Evolutionary conservation across 2,113 vertebrate genomes (phyloP).

Genomic region (Dicaeum eximium): DNA sequence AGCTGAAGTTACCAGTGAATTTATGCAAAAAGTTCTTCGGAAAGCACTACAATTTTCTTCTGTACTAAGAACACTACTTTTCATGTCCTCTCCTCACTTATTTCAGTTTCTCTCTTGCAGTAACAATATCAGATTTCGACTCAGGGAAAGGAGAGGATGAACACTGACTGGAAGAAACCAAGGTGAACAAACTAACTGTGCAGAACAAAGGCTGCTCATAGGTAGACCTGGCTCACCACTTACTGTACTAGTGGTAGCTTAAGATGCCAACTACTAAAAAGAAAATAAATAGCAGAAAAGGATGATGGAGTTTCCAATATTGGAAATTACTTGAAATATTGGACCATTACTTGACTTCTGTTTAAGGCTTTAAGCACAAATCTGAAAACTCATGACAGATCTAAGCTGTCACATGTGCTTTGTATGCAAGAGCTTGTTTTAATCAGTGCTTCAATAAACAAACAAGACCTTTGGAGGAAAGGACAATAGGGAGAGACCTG

Average conservation of each 20-base stretch:
- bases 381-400: background rate
- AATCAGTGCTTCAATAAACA: background rate
- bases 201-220: background rate
- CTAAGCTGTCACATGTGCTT: background rate
- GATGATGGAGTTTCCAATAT: background rate
- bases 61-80: background rate
- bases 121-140: background rate
- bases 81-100: background rate
- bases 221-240: background rate
- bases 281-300: background rate
- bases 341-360: background rate
- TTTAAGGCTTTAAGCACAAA: background rate
- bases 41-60: background rate
- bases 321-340: no score
- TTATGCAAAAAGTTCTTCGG: background rate
- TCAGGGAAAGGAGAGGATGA: background rate
- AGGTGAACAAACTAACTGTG: background rate
- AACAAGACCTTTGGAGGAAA: background rate
- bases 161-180: background rate
- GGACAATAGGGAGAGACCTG: background rate
- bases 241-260: background rate
- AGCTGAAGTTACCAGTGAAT: background rate
- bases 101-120: background rate
- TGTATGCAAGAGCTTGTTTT: background rate
- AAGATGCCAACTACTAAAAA: background rate